These are phyloP conservation scores for Heliocidaris tuberculata DNA, from an alignment of 35 echinoderm and acorn worm genomes.

Conservation along the genomic window DNA sequence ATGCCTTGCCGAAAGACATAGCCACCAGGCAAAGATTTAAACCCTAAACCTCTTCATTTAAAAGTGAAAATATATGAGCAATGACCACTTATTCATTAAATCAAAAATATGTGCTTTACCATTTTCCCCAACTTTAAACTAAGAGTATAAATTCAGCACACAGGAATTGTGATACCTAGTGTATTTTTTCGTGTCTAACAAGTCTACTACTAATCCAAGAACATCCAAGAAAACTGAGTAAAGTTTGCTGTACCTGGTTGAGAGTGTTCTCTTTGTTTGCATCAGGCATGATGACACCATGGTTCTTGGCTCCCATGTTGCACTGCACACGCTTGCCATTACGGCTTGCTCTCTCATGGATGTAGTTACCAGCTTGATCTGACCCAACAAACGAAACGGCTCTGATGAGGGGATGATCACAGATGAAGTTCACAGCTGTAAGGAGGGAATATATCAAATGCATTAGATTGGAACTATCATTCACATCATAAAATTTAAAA, in stretches of 20 bases:
- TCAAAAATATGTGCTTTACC: too few relatives aligned
- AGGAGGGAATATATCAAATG: background rate
- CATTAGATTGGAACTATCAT: background rate
- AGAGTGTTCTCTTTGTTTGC: conserved; percentile 98
- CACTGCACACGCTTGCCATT: conserved; percentile 94
- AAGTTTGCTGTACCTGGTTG: conserved; percentile 73
- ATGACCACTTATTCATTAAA: too few relatives aligned
- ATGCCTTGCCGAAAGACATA: too few relatives aligned
- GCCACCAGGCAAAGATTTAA: too few relatives aligned
- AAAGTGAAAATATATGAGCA: too few relatives aligned
- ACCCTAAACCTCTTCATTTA: too few relatives aligned
- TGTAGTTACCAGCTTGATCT: conserved; percentile 91
- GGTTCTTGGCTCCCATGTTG: conserved; percentile 99
- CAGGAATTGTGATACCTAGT: background rate
- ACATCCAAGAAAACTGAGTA: too few relatives aligned
- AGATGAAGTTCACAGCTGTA: conserved; percentile 98
- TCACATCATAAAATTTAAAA: too few relatives aligned
- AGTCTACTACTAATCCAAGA: too few relatives aligned
- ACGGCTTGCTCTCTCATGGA: conserved; percentile 77
- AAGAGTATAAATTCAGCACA: too few relatives aligned
- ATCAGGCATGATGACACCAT: conserved; percentile 99
- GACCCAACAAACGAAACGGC: conserved; percentile 97
- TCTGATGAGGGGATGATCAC: conserved; percentile 86
- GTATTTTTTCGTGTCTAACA: too few relatives aligned
- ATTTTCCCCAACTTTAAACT: too few relatives aligned